Percentiles rank a stretch among this genome's conserved stretches.
These are phyloP conservation scores for Carettochelys insculpta DNA, from an alignment of 2,113 vertebrate species.

Conservation along the genomic window DNA sequence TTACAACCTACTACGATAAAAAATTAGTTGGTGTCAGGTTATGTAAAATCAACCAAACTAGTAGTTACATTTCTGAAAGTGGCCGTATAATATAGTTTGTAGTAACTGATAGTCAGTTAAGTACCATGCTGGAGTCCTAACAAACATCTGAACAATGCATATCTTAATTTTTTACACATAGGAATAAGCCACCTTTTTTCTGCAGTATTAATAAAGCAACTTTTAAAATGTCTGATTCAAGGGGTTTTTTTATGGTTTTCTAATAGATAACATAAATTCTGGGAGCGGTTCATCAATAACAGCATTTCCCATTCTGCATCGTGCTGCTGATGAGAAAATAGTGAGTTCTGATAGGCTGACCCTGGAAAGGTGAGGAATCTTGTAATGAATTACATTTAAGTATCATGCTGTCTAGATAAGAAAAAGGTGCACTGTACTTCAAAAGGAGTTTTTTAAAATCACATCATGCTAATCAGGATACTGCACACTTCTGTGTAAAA, in stretches of 20 bases:
- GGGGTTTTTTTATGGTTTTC: not conserved
- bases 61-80: not conserved
- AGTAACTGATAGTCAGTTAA: not conserved
- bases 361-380: slow-evolving; percentile 85
- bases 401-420: not conserved
- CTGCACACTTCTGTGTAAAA: not conserved
- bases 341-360: slow-evolving; percentile 84
- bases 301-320: slow-evolving; percentile 76
- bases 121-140: not conserved
- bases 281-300: slow-evolving; percentile 76
- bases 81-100: not conserved
- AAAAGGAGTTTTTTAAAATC: not conserved
- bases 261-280: slow-evolving; percentile 56
- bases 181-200: not conserved
- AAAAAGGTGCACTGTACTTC: not conserved
- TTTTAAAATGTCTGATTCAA: not conserved
- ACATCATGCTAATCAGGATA: too few relatives aligned
- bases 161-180: not conserved
- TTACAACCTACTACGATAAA: not conserved
- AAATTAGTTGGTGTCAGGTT: not conserved
- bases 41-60: not conserved
- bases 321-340: slow-evolving; percentile 79
- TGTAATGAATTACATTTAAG: not conserved
- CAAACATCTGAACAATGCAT: fast-evolving
- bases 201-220: not conserved